A percentile compares a stretch with the other conserved stretches of the same genome.
Conservation (phyloP, 1,140 invertebrate genomes). For the Euglossa dilemma region DNA sequence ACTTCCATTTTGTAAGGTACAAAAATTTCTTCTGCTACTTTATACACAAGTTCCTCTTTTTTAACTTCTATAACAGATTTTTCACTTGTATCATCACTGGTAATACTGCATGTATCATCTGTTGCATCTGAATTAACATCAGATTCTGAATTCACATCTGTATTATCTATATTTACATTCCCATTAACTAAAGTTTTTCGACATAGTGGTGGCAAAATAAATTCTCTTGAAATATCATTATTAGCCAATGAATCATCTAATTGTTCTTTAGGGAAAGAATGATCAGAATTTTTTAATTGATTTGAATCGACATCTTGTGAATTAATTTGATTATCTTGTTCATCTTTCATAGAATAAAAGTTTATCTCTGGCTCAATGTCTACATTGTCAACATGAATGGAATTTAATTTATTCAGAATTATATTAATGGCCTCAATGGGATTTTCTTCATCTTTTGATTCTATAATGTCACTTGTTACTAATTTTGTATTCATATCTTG, state of each 20-base stretch:
- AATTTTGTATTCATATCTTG: slow-evolving; percentile 73
- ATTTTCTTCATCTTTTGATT: slow-evolving; percentile 66
- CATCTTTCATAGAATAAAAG: slow-evolving; percentile 40
- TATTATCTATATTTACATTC: slow-evolving; percentile 63
- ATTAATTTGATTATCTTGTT: slow-evolving; percentile 70
- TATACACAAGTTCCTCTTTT: slow-evolving; percentile 37
- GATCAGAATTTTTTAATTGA: slow-evolving; percentile 60
- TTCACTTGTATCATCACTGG: slow-evolving; percentile 64
- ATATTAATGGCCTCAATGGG: slow-evolving; percentile 71
- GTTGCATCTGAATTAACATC: slow-evolving; percentile 65
- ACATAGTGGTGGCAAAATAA: slow-evolving; percentile 69
- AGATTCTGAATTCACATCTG: slow-evolving; percentile 59
- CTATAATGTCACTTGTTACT: slow-evolving; percentile 50
- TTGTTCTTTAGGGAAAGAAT: slow-evolving; percentile 61
- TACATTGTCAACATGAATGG: slow-evolving; percentile 63
- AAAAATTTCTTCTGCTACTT: slow-evolving; percentile 35
- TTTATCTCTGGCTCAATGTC: slow-evolving; percentile 53
- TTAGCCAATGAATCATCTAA: slow-evolving; percentile 52
- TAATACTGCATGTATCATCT: slow-evolving; percentile 66
- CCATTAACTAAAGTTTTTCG: slow-evolving; percentile 72
- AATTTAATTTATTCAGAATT: slow-evolving; percentile 72
- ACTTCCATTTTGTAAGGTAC: slow-evolving; percentile 63
- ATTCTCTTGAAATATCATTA: slow-evolving; percentile 61
- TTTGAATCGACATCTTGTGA: slow-evolving; percentile 63
- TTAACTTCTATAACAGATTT: slow-evolving; percentile 69